Conservation (phyloP, 2,113 vertebrate genomes). For the Lepus americanus region DNA sequence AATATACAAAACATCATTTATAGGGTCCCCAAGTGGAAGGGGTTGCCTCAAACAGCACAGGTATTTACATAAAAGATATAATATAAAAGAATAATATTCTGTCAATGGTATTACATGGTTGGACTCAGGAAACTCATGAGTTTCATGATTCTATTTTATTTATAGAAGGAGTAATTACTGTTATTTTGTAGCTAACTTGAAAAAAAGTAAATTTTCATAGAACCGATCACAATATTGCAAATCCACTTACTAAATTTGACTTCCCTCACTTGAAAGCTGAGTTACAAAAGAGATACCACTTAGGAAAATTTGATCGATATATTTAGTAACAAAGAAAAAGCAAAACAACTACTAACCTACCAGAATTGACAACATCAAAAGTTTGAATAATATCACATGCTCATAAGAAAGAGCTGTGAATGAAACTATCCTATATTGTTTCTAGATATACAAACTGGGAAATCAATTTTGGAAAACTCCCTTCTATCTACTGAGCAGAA, state of each 20-base stretch:
- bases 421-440: background rate
- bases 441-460: background rate
- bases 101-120: background rate
- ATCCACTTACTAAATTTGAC: background rate
- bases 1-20: background rate
- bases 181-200: background rate
- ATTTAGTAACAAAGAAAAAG: background rate
- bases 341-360: background rate
- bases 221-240: background rate
- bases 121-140: background rate
- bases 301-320: background rate
- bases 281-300: background rate
- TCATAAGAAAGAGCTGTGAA: background rate
- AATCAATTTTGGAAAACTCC: background rate
- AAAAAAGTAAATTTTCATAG: too few species aligned
- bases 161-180: background rate
- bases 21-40: background rate
- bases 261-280: background rate
- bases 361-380: background rate
- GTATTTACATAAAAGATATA: background rate
- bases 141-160: background rate
- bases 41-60: background rate
- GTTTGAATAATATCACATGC: background rate
- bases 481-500: constrained; percentile 6
- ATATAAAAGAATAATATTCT: background rate